Evolutionary conservation across 1,140 invertebrate species (phyloP).

Genomic region (Heliconius melpomene): DNA sequence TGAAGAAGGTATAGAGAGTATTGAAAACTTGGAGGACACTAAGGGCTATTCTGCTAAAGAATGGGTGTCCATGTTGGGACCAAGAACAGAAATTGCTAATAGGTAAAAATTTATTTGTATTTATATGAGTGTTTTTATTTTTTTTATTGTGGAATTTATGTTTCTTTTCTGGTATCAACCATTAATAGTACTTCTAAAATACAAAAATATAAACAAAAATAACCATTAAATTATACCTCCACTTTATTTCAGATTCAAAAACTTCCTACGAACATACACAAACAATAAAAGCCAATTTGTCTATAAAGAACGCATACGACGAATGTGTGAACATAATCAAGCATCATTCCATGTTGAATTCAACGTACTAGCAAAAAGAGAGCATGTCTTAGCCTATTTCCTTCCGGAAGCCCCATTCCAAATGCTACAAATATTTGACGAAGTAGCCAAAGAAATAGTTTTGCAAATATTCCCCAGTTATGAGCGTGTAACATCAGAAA

Average conservation of each 20-base stretch:
- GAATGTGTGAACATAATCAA: conserved; percentile 96
- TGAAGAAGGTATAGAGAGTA: conserved; percentile 94
- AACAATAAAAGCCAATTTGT: conserved; percentile 94
- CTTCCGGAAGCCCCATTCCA: conserved; percentile 98
- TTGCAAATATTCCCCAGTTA: conserved; percentile 98
- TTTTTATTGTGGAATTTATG: too few relatives aligned
- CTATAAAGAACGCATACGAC: conserved; percentile 95
- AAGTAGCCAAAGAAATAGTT: conserved; percentile 97
- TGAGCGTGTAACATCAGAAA: conserved; percentile 94
- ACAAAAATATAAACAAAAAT: conserved; percentile 2
- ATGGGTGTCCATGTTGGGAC: conserved; percentile 98
- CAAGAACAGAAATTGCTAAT: conserved; percentile 97
- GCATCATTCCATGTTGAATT: conserved; percentile 97
- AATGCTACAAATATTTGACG: conserved; percentile 97
- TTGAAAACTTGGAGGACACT: conserved; percentile 98
- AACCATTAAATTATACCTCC: background rate
- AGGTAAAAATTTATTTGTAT: conserved; percentile 74
- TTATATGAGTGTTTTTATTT: background rate
- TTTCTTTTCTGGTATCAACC: too few relatives aligned
- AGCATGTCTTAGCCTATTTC: conserved; percentile 97
- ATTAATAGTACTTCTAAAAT: background rate
- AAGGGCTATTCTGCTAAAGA: conserved; percentile 95
- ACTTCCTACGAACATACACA: conserved; percentile 95
- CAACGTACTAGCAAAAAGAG: conserved; percentile 92
- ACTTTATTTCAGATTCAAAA: conserved; percentile 87